Evolutionary conservation across 2,797 vertebrate species (phyloP).

Genomic region (Anabas testudineus): DNA sequence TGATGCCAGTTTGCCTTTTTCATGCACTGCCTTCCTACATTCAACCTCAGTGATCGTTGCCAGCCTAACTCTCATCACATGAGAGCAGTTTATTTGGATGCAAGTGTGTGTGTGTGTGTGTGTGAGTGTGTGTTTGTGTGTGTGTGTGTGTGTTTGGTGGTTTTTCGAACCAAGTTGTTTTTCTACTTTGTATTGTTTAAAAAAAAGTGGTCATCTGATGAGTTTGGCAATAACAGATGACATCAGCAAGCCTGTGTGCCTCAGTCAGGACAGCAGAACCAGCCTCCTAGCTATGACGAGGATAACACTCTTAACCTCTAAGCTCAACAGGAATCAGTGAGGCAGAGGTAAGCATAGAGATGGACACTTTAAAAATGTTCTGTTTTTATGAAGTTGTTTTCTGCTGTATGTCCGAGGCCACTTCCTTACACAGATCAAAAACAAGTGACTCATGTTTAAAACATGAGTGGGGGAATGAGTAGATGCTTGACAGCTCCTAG

Average conservation of each 20-base stretch:
- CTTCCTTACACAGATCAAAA: slow-evolving; percentile 50
- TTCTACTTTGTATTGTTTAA: slow-evolving; percentile 61
- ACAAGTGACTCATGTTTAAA: not conserved
- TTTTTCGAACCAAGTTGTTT: slow-evolving; percentile 53
- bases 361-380: not conserved
- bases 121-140: slow-evolving; percentile 4
- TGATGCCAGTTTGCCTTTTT: slow-evolving; percentile 74
- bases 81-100: slow-evolving; percentile 62
- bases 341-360: slow-evolving; percentile 10
- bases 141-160: slow-evolving; percentile 16
- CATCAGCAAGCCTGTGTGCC: slow-evolving; percentile 66
- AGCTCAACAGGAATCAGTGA: slow-evolving; percentile 10
- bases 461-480: not conserved
- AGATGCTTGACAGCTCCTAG: not conserved
- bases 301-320: slow-evolving; percentile 14
- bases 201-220: slow-evolving; percentile 53
- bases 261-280: slow-evolving; percentile 57
- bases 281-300: slow-evolving; percentile 40
- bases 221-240: slow-evolving; percentile 59
- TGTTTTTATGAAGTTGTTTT: slow-evolving; percentile 8
- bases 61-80: slow-evolving; percentile 72
- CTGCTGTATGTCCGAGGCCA: not conserved
- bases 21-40: slow-evolving; percentile 77
- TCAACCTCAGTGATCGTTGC: slow-evolving; percentile 73
- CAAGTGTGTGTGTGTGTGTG: slow-evolving; percentile 6